Evolutionary conservation across 2,113 vertebrate genomes (phyloP).

Genomic region (Istiophorus platypterus): DNA sequence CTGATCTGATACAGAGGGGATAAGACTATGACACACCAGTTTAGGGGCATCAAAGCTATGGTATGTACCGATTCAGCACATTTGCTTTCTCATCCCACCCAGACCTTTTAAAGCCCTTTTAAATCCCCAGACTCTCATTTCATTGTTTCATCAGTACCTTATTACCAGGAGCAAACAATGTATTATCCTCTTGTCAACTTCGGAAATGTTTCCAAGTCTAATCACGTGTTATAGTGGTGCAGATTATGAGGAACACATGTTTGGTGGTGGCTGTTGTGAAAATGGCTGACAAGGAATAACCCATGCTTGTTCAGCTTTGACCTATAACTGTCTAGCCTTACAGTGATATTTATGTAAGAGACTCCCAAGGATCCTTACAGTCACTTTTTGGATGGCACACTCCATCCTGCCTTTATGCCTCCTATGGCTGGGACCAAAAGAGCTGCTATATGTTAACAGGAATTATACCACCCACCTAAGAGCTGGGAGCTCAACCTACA

Average conservation of each 20-base stretch:
- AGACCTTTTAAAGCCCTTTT: constrained; percentile 31
- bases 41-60: constrained; percentile 52
- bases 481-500: constrained; percentile 58
- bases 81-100: constrained; percentile 59
- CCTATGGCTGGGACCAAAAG: constrained; percentile 25
- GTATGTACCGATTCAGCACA: constrained; percentile 31
- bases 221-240: constrained; percentile 44
- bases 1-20: constrained; percentile 38
- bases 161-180: constrained; percentile 48
- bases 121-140: constrained; percentile 13
- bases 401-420: constrained; percentile 15
- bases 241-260: constrained; percentile 72
- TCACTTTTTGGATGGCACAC: constrained; percentile 26
- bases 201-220: constrained; percentile 36
- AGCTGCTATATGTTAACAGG: constrained; percentile 54
- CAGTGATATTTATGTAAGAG: constrained; percentile 38
- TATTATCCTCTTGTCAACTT: constrained; percentile 48
- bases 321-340: constrained; percentile 40
- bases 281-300: constrained; percentile 40
- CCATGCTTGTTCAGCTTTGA: constrained; percentile 53
- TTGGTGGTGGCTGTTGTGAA: constrained; percentile 49
- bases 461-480: constrained; percentile 59
- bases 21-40: constrained; percentile 43
- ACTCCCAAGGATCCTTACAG: constrained; percentile 18
- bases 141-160: constrained; percentile 36